These are phyloP conservation scores for Drosophila nannoptera DNA, from an alignment of 1,140 invertebrate genomes.

Conservation along the genomic window DNA sequence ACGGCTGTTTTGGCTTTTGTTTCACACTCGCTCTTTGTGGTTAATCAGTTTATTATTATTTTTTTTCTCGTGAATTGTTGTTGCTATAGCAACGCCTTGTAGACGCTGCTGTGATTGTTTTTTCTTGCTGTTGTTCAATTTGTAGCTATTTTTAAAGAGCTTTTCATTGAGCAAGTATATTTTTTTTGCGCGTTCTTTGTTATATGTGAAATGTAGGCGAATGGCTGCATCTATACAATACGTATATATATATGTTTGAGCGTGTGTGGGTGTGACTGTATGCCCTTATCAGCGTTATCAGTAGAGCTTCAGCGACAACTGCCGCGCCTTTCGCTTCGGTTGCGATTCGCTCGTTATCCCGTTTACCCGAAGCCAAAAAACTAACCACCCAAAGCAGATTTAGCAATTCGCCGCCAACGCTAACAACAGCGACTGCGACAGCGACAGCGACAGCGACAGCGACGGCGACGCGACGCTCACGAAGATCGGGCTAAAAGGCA, in stretches of 20 bases:
- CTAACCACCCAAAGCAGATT: conserved; percentile 21
- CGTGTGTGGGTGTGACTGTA: too few species aligned
- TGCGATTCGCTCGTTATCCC: neutral
- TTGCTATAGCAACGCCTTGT: conserved; percentile 24
- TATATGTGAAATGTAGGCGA: neutral
- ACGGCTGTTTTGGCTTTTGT: conserved; percentile 40
- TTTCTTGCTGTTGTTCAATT: neutral
- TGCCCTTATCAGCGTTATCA: conserved; percentile 16
- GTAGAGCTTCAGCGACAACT: neutral
- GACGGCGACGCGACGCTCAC: conserved; percentile 10
- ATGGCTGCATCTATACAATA: neutral
- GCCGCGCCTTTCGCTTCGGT: neutral
- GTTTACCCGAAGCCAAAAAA: conserved; percentile 16
- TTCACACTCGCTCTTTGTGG: conserved; percentile 28
- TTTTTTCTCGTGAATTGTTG: conserved; percentile 8
- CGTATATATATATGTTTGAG: neutral
- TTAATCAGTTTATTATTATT: conserved; percentile 41
- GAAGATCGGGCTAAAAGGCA: conserved; percentile 32
- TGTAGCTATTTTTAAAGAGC: conserved; percentile 7
- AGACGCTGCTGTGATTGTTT: conserved; percentile 2
- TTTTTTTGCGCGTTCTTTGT: too few species aligned
- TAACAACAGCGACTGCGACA: conserved; percentile 1
- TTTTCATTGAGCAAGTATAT: conserved; percentile 1
- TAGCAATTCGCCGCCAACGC: conserved; percentile 7
- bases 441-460: neutral